These are phyloP conservation scores for Cartodere bifasciata DNA, from an alignment of 2,888 invertebrate species.

Conservation along the genomic window DNA sequence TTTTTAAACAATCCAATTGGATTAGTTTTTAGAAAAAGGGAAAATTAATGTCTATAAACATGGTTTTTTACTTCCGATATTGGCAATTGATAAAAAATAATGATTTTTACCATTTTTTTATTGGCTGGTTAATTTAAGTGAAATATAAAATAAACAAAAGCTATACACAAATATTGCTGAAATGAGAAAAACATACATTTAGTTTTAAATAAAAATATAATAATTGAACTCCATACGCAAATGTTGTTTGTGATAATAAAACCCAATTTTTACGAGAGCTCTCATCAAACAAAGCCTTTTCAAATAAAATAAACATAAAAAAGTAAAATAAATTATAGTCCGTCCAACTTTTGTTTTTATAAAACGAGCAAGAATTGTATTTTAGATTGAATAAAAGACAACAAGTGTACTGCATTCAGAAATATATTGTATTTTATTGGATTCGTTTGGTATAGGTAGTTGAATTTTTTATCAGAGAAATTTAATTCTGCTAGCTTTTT, in stretches of 20 bases:
- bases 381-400: constrained; percentile 25
- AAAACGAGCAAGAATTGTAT: constrained; percentile 27
- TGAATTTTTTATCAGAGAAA: constrained; percentile 20
- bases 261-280: constrained; percentile 35
- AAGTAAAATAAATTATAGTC: constrained; percentile 31
- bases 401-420: constrained; percentile 22
- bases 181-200: constrained; percentile 26
- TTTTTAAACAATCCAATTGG: no score
- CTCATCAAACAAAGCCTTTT: constrained; percentile 30
- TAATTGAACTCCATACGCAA: constrained; percentile 34
- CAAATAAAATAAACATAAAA: constrained; percentile 30
- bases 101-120: no score
- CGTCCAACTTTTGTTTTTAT: constrained; percentile 29
- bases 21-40: no score
- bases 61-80: no score
- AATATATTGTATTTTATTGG: constrained; percentile 26
- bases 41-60: no score
- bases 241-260: constrained; percentile 37
- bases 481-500: no score
- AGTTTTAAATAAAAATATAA: constrained; percentile 32
- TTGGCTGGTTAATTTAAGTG: constrained; percentile 16
- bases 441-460: constrained; percentile 21
- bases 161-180: constrained; percentile 30
- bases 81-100: no score
- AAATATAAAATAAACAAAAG: constrained; percentile 28